These are phyloP conservation scores for Harpagoxenus sublaevis DNA, from an alignment of 2,888 invertebrate genomes.

Conservation along the genomic window DNA sequence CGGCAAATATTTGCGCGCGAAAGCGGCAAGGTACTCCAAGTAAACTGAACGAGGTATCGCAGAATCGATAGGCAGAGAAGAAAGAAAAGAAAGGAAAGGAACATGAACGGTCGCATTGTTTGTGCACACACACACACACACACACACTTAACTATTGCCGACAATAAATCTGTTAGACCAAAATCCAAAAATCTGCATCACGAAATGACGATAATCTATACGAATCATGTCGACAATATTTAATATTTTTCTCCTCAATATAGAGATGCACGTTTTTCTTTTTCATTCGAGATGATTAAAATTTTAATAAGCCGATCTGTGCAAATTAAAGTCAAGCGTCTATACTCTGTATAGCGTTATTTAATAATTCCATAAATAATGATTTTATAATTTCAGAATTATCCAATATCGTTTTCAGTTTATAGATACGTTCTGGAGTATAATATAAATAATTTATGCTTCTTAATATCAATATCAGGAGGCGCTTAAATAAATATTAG, in stretches of 20 bases:
- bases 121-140: not conserved
- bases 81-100: conserved; percentile 5
- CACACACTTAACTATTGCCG: not conserved
- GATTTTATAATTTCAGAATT: not conserved
- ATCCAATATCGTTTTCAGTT: not conserved
- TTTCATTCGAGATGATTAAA: not conserved
- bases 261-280: not conserved
- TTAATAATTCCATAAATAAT: not conserved
- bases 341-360: too few relatives aligned
- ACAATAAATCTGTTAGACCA: conserved; percentile 34
- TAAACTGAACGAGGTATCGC: conserved; percentile 53
- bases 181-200: conserved; percentile 15
- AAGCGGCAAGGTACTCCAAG: conserved; percentile 59
- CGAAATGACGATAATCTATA: conserved; percentile 37
- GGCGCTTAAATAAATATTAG: conserved; percentile 4
- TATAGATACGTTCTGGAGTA: not conserved
- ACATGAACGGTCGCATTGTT: not conserved
- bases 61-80: conserved; percentile 56
- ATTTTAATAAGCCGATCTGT: not conserved
- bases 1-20: conserved; percentile 72
- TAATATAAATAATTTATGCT: not conserved
- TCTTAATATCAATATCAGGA: not conserved
- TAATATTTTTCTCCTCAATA: not conserved
- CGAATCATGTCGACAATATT: conserved; percentile 37
- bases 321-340: not conserved